Base-by-base conservation (phyloP, 2,888 invertebrate genomes). In the Latheticus oryzae region DNA sequence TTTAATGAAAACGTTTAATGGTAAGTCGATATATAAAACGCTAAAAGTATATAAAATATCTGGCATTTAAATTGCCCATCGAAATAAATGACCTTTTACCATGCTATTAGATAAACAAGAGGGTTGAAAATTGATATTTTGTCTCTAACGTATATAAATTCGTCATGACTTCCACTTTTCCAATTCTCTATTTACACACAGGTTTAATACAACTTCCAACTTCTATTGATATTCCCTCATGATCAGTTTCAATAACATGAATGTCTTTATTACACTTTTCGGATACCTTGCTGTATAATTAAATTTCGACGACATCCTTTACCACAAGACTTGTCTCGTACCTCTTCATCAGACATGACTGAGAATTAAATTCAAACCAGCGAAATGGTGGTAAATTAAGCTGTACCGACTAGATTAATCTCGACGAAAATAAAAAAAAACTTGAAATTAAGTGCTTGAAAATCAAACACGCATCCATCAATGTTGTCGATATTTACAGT, bases 381-480 rank as follows among this genome's bases (percentile, higher is more conserved):
- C n/a, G n/a, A n/a, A n/a, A n/a, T n/a, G n/a, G n/a, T n/a, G n/a
- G n/a, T n/a, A 48, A 37, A 35, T 28, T 35, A 30, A 35, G 35
- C 33, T 17, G 28, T 4, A 9, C 33, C 8, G 9, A 19, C 17
- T 13, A 26, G 17, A 43, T 38, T 42, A 16, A 42, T 28, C 7
- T 37, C 17, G 3, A 32, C 17, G 8, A 12, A 21, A 13, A 47
- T 24, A 47, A 47, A 47, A 5, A 40, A 55, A 48, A 43, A 50
- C 37, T 37, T 26, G 35, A 56, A 56, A 56, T 56, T 56, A 56
- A 56, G 42, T 56, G 24, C 33, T 52, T 24, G 16, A 40, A 51
- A 51, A 51, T 51, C 38, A 51, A 51, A 51, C 38, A 19, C 47
- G 33, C 48, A 50, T 56, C 56, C 42, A 56, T 56, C 56, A 56